Evolutionary conservation across 2,797 vertebrate species (phyloP).

Genomic region (Syndactyla subalaris): DNA sequence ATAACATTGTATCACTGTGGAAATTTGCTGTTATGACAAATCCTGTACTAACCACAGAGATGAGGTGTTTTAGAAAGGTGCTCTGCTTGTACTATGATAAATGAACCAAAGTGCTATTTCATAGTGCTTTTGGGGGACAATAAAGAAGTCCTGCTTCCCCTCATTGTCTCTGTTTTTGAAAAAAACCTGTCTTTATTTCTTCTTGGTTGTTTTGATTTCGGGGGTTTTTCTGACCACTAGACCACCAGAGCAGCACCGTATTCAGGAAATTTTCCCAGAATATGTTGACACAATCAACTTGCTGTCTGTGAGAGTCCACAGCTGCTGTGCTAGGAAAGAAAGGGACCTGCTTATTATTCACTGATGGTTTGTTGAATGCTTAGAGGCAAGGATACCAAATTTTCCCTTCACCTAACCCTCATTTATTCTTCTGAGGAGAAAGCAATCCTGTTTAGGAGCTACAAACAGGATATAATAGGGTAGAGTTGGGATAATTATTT

Average conservation of each 20-base stretch:
- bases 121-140: background rate
- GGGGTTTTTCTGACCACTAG: too few species aligned
- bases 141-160: background rate
- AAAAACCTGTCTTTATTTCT: background rate
- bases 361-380: background rate
- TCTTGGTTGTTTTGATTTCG: background rate
- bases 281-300: background rate
- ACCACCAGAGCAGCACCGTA: background rate
- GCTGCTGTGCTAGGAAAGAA: background rate
- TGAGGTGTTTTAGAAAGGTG: background rate
- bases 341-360: background rate
- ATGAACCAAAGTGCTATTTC: background rate
- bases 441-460: background rate
- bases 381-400: background rate
- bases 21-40: background rate
- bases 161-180: background rate
- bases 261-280: background rate
- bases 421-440: background rate
- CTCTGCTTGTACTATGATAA: background rate
- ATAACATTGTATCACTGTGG: background rate
- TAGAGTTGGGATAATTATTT: background rate
- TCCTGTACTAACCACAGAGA: background rate
- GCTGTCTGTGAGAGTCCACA: background rate
- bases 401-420: background rate
- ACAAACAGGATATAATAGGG: fast-evolving